Evolutionary conservation across 2,888 invertebrate genomes (phyloP).

Genomic region (Pilophorus perplexus): DNA sequence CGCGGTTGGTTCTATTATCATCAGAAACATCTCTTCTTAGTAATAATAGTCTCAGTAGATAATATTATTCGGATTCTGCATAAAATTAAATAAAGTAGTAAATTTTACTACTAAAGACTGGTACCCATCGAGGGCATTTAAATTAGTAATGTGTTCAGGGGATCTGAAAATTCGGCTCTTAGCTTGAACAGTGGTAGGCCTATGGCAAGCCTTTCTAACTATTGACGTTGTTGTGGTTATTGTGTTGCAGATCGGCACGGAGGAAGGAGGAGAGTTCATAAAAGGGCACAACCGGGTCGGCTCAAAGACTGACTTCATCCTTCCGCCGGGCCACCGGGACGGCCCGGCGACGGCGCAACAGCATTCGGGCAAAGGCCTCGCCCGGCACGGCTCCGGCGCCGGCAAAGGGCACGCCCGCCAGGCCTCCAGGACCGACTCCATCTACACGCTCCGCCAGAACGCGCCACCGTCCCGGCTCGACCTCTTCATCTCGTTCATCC

Average conservation of each 20-base stretch:
- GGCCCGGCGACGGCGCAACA: constrained; percentile 50
- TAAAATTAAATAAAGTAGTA: too few species aligned
- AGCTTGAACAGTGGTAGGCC: too few species aligned
- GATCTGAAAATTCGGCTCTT: too few species aligned
- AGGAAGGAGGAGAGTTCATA: constrained; percentile 46
- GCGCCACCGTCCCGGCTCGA: constrained; percentile 72
- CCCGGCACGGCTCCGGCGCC: constrained; percentile 71
- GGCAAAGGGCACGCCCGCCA: constrained; percentile 75
- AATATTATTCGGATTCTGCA: too few species aligned
- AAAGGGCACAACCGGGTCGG: constrained; percentile 77
- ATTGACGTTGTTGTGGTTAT: too few species aligned
- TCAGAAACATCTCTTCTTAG: too few species aligned
- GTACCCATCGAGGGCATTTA: too few species aligned
- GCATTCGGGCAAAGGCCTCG: constrained; percentile 61
- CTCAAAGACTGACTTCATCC: constrained; percentile 83
- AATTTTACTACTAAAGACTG: too few species aligned
- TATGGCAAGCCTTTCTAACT: too few species aligned
- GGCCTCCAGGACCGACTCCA: constrained; percentile 83
- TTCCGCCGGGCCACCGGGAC: constrained; percentile 83
- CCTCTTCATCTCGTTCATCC: constrained; percentile 62
- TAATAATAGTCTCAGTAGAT: too few species aligned
- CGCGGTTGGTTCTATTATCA: too few species aligned
- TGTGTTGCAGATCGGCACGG: constrained; percentile 44
- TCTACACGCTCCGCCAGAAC: constrained; percentile 78
- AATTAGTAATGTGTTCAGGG: too few species aligned